Evolutionary conservation across 92 coral and sea anemone genomes (phyloP).

Genomic region (Diadumene lineata): DNA sequence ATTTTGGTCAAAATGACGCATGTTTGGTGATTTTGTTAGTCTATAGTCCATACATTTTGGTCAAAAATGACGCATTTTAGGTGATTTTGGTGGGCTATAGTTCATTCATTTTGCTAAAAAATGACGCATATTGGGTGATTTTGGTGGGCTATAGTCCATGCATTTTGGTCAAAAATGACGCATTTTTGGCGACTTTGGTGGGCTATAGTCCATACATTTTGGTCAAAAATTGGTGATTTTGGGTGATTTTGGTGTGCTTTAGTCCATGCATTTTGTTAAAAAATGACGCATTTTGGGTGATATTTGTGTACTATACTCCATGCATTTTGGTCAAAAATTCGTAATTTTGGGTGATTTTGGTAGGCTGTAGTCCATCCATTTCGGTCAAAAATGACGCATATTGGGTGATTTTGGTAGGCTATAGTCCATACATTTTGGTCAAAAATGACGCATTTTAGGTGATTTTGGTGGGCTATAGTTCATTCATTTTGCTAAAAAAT

Average conservation of each 20-base stretch:
- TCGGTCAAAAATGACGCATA: too few relatives aligned
- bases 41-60: neutral
- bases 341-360: neutral
- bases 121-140: neutral
- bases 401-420: neutral
- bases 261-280: too few relatives aligned
- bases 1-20: too few relatives aligned
- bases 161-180: neutral
- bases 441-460: neutral
- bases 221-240: too few relatives aligned
- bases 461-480: neutral
- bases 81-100: neutral
- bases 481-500: neutral
- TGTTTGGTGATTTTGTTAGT: neutral
- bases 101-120: neutral
- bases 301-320: too few relatives aligned
- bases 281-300: too few relatives aligned
- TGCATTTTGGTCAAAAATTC: too few relatives aligned
- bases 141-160: neutral
- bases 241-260: too few relatives aligned
- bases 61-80: neutral
- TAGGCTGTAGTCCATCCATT: too few relatives aligned
- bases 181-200: too few relatives aligned
- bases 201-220: too few relatives aligned
- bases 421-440: neutral